These are phyloP conservation scores for Apis dorsata DNA, from an alignment of 1,140 invertebrate species.

Conservation along the genomic window DNA sequence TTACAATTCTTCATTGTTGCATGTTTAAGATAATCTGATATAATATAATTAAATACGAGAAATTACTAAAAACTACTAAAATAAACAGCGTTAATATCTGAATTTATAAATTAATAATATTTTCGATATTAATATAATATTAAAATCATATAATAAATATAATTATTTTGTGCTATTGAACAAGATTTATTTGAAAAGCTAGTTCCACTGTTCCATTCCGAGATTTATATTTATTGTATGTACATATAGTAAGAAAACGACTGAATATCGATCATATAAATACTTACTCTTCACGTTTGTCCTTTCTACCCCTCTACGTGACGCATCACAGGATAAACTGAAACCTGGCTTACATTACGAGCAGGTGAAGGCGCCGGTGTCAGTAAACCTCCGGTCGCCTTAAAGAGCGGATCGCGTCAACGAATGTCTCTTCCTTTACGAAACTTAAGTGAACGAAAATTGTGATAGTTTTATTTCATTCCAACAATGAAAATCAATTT, in stretches of 20 bases:
- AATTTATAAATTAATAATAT: too few relatives aligned
- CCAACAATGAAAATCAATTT: conserved; percentile 13
- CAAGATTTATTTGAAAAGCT: conserved; percentile 22
- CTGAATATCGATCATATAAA: conserved; percentile 51
- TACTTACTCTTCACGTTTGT: conserved; percentile 24
- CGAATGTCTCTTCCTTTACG: neutral
- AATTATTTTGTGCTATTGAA: neutral
- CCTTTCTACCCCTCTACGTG: conserved; percentile 61
- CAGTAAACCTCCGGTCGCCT: conserved; percentile 76
- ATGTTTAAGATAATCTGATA: neutral
- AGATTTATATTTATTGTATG: conserved; percentile 38
- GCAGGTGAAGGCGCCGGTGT: conserved; percentile 76
- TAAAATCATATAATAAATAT: conserved; percentile 1
- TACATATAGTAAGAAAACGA: conserved; percentile 46
- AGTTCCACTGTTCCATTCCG: conserved; percentile 18
- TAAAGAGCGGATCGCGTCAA: conserved; percentile 62
- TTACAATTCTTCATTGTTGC: neutral
- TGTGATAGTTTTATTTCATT: neutral
- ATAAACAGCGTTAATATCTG: too few relatives aligned
- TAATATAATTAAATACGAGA: neutral
- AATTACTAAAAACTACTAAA: too few relatives aligned
- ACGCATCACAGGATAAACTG: conserved; percentile 71
- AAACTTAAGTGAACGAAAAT: neutral
- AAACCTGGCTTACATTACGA: conserved; percentile 75
- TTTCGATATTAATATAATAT: neutral